phyloP scores from a whole-genome alignment of 2,113 vertebrate species.

The Procapra przewalskii region DNA sequence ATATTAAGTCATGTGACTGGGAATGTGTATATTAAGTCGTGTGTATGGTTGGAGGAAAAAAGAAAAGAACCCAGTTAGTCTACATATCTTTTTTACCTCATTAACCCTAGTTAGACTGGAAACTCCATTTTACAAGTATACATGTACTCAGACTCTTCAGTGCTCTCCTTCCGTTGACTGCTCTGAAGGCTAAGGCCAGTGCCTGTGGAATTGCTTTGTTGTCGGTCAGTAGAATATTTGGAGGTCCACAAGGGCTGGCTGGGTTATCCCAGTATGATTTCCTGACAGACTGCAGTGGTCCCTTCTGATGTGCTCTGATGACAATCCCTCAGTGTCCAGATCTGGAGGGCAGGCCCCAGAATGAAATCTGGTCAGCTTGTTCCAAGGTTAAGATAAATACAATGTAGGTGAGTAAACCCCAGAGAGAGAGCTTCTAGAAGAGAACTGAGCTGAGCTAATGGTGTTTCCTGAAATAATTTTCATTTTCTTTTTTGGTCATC shows the following conservation, averaged over 20 bases:
- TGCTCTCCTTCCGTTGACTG: background rate
- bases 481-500: background rate
- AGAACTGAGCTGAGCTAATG: background rate
- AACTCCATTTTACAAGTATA: background rate
- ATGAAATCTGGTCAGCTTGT: background rate
- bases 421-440: background rate
- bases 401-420: background rate
- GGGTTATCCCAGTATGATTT: background rate
- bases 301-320: background rate
- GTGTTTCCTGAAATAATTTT: background rate
- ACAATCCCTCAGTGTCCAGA: background rate
- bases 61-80: background rate
- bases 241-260: background rate
- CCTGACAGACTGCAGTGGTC: background rate
- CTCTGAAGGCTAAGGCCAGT: background rate
- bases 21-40: background rate
- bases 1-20: background rate
- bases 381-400: background rate
- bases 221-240: background rate
- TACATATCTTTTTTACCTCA: background rate
- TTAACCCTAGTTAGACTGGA: background rate
- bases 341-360: background rate
- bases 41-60: background rate
- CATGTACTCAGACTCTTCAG: background rate
- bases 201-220: background rate